Base-by-base conservation (phyloP, 2,797 vertebrate species). In the Sphenodon punctatus region DNA sequence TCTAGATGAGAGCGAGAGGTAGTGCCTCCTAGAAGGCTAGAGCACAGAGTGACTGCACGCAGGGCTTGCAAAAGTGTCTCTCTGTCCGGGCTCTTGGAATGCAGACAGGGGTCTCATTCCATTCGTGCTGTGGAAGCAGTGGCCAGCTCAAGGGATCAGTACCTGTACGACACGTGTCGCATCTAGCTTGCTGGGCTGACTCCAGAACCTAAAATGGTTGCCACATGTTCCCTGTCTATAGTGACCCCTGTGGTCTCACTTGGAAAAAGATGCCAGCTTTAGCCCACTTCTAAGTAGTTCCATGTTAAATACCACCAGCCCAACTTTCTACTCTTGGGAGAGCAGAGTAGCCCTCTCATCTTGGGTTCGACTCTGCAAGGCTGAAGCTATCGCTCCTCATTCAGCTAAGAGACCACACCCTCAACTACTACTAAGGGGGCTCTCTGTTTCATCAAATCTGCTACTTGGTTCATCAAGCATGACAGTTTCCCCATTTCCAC, bases 201-300 rank as follows among this genome's bases (percentile, higher is more conserved):
- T 51, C 49, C 75, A 55, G 67, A 63, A 51, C 22, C 43, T 66
- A 78, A 38, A n/a, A n/a, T n/a, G n/a, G n/a, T n/a, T n/a, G n/a
- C n/a, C n/a, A n/a, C n/a, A n/a, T n/a, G n/a, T n/a, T n/a, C n/a
- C n/a, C n/a, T n/a, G n/a, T n/a, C n/a, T n/a, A n/a, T n/a, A n/a
- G n/a, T n/a, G n/a, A n/a, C n/a, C n/a, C n/a, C n/a, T n/a, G n/a
- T n/a, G n/a, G n/a, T n/a, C n/a, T n/a, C n/a, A n/a, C 23, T 71
- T 42, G 71, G 67, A 48, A 60, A 15, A 46, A 82, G 11, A 10
- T 70, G 34, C 34, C 67, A 20, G 42, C 42, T 75, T 75, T 55
- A 59, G 49, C 39, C 6, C 69, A 49, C 70, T 38, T 39, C 23
- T 27, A 61, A 0, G 3, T 88, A 82, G 76, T 36, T 13, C 45